Conservation (phyloP, 2,113 vertebrate genomes). For the Phrynosoma blainvillii region DNA sequence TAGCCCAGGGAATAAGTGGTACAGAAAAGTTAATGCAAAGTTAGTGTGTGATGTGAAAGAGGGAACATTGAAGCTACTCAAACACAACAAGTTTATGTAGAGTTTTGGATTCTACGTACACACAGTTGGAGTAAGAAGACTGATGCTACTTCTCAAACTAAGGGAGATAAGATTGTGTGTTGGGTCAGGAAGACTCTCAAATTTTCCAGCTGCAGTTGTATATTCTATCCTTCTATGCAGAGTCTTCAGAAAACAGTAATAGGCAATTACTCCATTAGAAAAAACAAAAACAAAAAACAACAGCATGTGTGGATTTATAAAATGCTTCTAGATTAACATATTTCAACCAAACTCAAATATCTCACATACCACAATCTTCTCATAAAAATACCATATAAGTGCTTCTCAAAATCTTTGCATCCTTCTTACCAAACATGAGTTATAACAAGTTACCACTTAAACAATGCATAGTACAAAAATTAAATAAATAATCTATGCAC, state of each 20-base stretch:
- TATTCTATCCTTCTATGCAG: neutral
- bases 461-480: no score
- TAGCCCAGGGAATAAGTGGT: neutral
- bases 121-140: rapidly evolving
- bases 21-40: neutral
- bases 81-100: neutral
- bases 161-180: neutral
- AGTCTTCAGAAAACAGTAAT: neutral
- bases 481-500: no score
- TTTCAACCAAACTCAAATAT: neutral
- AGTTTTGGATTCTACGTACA: neutral
- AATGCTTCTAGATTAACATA: neutral
- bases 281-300: neutral
- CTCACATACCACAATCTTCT: neutral
- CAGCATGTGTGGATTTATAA: neutral
- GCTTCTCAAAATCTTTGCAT: neutral
- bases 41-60: neutral
- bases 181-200: neutral
- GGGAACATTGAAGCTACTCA: neutral
- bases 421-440: neutral
- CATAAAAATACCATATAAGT: neutral
- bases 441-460: no score
- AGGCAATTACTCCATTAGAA: neutral
- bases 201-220: neutral
- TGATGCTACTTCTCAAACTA: neutral